Evolutionary conservation across 2,888 invertebrate species (phyloP), one percentile per base, ranked within the genome.

Genomic region (Ectemnius lituratus): DNA sequence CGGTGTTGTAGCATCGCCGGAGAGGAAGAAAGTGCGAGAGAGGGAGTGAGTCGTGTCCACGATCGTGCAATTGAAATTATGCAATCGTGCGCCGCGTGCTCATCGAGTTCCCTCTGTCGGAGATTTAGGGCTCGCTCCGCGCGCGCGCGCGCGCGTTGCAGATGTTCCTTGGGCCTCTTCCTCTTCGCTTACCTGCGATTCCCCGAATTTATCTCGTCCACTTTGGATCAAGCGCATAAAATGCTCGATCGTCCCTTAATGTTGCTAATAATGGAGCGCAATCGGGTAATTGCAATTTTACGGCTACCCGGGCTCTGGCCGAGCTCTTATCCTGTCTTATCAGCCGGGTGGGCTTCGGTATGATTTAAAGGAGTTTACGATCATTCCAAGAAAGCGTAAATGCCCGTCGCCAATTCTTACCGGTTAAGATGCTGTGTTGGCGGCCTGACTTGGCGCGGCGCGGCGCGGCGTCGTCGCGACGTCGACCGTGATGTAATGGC

Each of bases 281-380:
- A 64, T 64, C 62, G 20, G 49, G 45, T 49, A 27, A 52, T 49
- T 52, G 27, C 23, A 27, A 62, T 62, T 52, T 62, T 49, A 62
- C 27, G 62, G 28, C 27, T n/a, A 27, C 3, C 37, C 5, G 11
- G 37, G 0, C n/a, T 37, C 11, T n/a, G 37, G 8, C 11, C 37
- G 37, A 11, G 23, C 8, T 11, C 23, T 62, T 49, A 27, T 14
- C n/a, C 23, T 27, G 27, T 23, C 27, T 16, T 62, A 49, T 27
- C 49, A 20, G 23, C 49, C 49, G 23, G 28, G 8, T 27, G 20
- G 49, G 27, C 49, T 47, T 8, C 27, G 49, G 52, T 11, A n/a
- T 52, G 62, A 62, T 62, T 62, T 62, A 49, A 47, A 62, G 14
- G 27, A 49, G 45, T 62, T 49, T 52, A 13, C 46, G 20, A 14